Percentiles rank a stretch among this genome's conserved stretches.
These are phyloP conservation scores for Ernsta delagoae DNA, from an alignment of 2,888 invertebrate species.

Conservation along the genomic window DNA sequence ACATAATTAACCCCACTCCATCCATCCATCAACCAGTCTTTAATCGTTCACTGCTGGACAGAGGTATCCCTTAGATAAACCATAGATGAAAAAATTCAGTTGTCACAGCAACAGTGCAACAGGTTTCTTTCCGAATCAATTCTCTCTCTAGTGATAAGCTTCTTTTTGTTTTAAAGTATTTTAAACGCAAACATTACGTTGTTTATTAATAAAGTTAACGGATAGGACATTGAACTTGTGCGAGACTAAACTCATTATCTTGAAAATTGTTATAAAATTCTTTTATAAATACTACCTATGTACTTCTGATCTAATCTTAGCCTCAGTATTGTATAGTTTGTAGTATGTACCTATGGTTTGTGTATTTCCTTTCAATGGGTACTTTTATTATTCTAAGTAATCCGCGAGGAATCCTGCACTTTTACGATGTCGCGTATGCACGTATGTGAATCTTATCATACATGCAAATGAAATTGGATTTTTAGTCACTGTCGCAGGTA, in stretches of 20 bases:
- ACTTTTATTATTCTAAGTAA: no score
- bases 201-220: neutral
- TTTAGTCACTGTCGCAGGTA: constrained; percentile 6
- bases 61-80: no score
- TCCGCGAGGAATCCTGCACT: neutral
- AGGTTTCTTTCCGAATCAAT: neutral
- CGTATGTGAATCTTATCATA: neutral
- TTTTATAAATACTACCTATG: neutral
- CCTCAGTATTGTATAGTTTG: no score
- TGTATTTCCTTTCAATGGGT: no score
- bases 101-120: neutral
- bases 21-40: no score
- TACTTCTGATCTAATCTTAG: no score
- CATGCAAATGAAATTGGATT: constrained; percentile 9
- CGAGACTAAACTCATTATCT: neutral
- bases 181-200: neutral
- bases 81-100: neutral
- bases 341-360: no score
- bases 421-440: neutral
- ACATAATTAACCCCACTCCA: no score
- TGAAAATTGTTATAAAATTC: neutral
- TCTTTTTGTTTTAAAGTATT: no score
- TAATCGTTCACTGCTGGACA: no score
- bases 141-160: neutral
- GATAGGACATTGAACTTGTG: neutral